Base-by-base conservation (phyloP, 2,888 invertebrate species). In the Sminthurides aquaticus region DNA sequence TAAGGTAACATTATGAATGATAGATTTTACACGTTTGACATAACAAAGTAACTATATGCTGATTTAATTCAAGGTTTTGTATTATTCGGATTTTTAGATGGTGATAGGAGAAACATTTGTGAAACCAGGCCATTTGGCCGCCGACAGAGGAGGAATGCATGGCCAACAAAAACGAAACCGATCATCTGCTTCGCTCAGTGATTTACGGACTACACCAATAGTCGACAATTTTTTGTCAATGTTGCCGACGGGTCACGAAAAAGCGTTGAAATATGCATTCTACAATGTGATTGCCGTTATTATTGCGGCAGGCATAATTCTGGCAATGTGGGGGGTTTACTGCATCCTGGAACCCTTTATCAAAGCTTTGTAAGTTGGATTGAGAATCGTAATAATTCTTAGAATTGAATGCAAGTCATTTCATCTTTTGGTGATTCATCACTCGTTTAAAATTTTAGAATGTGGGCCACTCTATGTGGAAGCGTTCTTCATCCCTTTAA, bases 401-500 rank as follows among this genome's bases (percentile, higher is more conserved):
- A 43, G 18, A 11, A 43, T 43, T 43, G 43, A 43, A 18, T 43
- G 43, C 18, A 43, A 43, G 8, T 43, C 8, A 43, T 18, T 11
- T 11, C 43, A 18, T 43, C 11, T 43, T 43, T 43, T 43, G 43
- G 43, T 43, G 8, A n/a, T 43, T 43, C 43, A 43, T 18, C 11
- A 25, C 15, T 25, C 22, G 25, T 20, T 25, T 56, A 20, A 27
- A 27, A 3, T 29, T 57, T 1, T 22, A 62, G 62, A 29, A 62
- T 97, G 74, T 99, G 98, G 98, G 96, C 98, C 0, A 82, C 95
- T 64, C 81, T 99, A 34, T 91, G 95, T 76, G 99, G 99, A n/a
- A 94, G 96, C 0, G 89, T 96, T 49, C 82, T 98, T n/a, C 93
- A 95, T 79, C 98, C 98, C 0, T 88, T 95, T 76, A 98, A 98